These are phyloP conservation scores for Cryptocephalus moraei DNA, from an alignment of 2,888 invertebrate genomes.

Conservation along the genomic window DNA sequence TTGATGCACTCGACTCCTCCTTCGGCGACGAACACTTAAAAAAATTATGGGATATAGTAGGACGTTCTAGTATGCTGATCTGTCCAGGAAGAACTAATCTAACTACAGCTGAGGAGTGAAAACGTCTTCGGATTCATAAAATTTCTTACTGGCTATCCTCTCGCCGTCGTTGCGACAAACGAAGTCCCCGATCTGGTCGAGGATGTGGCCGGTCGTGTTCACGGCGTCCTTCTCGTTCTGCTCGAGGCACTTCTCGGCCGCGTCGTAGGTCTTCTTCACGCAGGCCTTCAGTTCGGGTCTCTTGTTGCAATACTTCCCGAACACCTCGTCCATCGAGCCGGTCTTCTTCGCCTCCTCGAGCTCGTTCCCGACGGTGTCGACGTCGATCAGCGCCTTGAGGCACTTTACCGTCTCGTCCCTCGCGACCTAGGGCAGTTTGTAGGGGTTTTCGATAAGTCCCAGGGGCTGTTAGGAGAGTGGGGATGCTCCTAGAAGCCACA, in stretches of 20 bases:
- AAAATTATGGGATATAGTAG: not conserved
- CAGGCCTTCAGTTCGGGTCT: conserved; percentile 37
- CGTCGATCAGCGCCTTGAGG: conserved; percentile 47
- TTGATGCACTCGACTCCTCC: conserved; percentile 43
- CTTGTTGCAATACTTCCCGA: conserved; percentile 43
- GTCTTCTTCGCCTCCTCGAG: conserved; percentile 42
- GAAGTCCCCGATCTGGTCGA: conserved; percentile 41
- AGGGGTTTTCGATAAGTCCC: no score
- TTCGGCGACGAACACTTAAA: conserved; percentile 46
- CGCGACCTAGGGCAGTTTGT: conserved; percentile 8
- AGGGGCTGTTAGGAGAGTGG: no score
- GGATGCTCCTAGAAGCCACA: no score
- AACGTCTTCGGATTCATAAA: no score
- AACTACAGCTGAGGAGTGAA: no score
- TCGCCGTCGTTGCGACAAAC: conserved; percentile 47
- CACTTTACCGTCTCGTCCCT: conserved; percentile 43
- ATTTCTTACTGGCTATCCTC: conserved; percentile 41
- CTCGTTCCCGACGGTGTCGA: conserved; percentile 44
- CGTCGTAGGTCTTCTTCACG: conserved; percentile 34
- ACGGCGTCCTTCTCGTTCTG: conserved; percentile 36
- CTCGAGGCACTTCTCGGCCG: conserved; percentile 40
- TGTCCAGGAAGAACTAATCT: no score
- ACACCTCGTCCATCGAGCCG: conserved; percentile 46
- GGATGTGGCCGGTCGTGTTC: conserved; percentile 38
- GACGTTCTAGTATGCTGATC: no score